phyloP scores from a whole-genome alignment of 2,113 vertebrate species.

The Melospiza georgiana region DNA sequence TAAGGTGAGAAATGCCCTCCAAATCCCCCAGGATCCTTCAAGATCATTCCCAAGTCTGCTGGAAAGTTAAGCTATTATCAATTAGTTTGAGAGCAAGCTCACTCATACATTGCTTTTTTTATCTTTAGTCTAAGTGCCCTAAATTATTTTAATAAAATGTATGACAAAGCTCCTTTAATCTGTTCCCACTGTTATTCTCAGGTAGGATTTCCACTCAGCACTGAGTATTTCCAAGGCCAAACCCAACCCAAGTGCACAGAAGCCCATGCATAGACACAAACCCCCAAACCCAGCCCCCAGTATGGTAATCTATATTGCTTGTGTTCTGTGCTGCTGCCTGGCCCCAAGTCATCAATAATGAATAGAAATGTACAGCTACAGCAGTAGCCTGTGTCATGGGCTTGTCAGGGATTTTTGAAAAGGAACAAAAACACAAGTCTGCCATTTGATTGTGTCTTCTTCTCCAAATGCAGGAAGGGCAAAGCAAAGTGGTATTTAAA shows the following conservation, averaged over 20 bases:
- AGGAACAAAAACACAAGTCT: slow-evolving; percentile 81
- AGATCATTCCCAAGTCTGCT: background rate
- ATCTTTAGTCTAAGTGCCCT: background rate
- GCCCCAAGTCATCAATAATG: slow-evolving; percentile 93
- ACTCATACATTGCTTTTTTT: background rate
- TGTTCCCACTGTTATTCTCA: background rate
- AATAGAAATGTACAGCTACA: slow-evolving; percentile 91
- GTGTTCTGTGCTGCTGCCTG: slow-evolving; percentile 86
- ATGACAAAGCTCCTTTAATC: background rate
- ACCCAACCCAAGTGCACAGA: background rate
- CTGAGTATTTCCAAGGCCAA: background rate
- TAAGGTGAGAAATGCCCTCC: background rate
- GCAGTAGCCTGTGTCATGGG: slow-evolving; percentile 77
- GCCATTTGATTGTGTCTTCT: slow-evolving; percentile 78
- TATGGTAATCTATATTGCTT: slow-evolving; percentile 87
- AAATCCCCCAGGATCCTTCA: background rate
- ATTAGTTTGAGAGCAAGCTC: background rate
- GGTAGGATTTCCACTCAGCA: background rate
- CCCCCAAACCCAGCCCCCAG: slow-evolving; percentile 48
- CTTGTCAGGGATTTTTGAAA: slow-evolving; percentile 84
- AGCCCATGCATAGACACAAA: background rate
- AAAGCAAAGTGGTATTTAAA: background rate
- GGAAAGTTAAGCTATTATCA: background rate
- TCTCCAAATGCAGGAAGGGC: background rate
- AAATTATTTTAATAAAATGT: background rate